Base-by-base conservation (phyloP, 2,888 invertebrate genomes). In the Prosopocoilus inquinatus region DNA sequence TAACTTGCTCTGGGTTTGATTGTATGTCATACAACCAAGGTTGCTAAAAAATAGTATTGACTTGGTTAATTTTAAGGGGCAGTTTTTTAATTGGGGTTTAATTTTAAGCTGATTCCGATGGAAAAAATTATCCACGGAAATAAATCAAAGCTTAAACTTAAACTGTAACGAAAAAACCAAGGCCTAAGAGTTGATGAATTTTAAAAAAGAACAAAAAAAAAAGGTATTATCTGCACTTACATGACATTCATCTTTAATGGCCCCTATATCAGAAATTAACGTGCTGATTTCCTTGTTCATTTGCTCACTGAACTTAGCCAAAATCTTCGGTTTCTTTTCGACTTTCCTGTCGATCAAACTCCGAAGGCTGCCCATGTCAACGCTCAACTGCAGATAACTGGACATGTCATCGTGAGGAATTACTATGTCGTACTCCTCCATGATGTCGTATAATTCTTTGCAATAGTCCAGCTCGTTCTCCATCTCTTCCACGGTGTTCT, bases 391-490 rank as follows among this genome's bases (percentile, higher is more conserved):
- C 81, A 74, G 62, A 70, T 84, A 88, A 58, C 83, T 83, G 3
- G 81, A 80, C 76, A 83, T 81, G 61, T 91, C 91, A 49, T 91
- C 90, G 0, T 85, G 83, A 1, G 88, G 84, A 48, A 90, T 84
- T 0, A 83, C 80, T 53, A 94, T 89, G 20, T 81, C 77, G 72
- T 86, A 94, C 69, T 91, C 88, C 55, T 91, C 90, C 78, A 92
- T 90, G 3, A 94, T 81, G 61, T 93, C 89, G 70, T 93, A 90
- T 55, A 93, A 76, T 68, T 94, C 91, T 63, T 91, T 88, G 4
- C 90, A 84, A 70, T 93, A 90, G 70, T 91, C 90, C 3, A 92
- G 78, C 32, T 86, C 82, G 44, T 82, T 79, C 70, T 93, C 91
- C 68, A 95, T 81, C 16, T 78, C 78, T 16, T 86, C 86, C 50